A percentile compares a stretch with the other conserved stretches of the same genome.
phyloP scores from a whole-genome alignment of 1,140 invertebrate genomes.

The Andrena cerasifolii region DNA sequence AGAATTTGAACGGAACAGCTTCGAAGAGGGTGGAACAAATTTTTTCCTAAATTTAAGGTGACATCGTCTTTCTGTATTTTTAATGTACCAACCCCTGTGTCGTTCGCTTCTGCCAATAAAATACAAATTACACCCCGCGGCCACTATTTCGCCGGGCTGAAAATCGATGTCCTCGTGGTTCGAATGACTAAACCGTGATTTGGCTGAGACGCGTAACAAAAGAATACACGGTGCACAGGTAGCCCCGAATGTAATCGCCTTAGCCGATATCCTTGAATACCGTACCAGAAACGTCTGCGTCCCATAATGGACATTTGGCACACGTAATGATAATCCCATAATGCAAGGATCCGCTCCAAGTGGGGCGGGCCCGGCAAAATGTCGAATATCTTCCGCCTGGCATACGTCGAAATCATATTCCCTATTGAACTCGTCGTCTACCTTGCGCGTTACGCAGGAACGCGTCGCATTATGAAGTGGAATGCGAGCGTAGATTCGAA shows the following conservation, averaged over 20 bases:
- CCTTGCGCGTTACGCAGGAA: neutral
- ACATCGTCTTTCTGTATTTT: neutral
- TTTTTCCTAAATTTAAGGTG: neutral
- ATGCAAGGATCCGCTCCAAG: conserved; percentile 52
- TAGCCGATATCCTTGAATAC: conserved; percentile 58
- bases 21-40: no score
- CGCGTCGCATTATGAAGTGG: neutral
- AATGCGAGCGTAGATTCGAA: neutral
- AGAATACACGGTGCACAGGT: conserved; percentile 46
- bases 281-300: conserved; percentile 12
- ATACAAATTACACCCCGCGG: neutral
- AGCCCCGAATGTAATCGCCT: conserved; percentile 58
- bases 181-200: conserved; percentile 15
- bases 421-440: conserved; percentile 26
- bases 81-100: no score
- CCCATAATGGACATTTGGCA: conserved; percentile 56
- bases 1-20: no score
- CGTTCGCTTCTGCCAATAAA: no score
- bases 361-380: conserved; percentile 25
- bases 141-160: neutral
- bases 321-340: conserved; percentile 67
- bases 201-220: conserved; percentile 47
- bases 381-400: conserved; percentile 55
- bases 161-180: neutral
- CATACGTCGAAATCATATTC: conserved; percentile 49